Evolutionary conservation across 2,797 vertebrate species (phyloP).

Genomic region (Phylloscopus collybita): DNA sequence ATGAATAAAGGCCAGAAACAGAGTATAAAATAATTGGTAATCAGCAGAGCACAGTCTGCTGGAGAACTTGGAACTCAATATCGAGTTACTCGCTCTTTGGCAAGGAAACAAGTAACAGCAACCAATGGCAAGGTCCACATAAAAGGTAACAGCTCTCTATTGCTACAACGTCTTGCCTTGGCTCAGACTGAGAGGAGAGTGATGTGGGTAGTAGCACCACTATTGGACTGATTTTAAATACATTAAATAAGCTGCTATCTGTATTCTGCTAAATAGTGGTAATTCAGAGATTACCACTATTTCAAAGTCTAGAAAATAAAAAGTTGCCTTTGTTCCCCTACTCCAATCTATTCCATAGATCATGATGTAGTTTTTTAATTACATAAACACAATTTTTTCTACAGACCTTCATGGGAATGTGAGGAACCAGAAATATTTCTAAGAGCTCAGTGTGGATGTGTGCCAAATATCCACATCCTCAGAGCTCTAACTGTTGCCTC

Average conservation of each 20-base stretch:
- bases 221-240: not conserved
- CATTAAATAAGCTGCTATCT: not conserved
- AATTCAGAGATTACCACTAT: not conserved
- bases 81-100: not conserved
- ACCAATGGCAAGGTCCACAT: not conserved
- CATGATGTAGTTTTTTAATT: not conserved
- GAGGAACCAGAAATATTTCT: not conserved
- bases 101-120: conserved; percentile 12
- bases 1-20: not conserved
- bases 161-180: not conserved
- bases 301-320: not conserved
- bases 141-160: not conserved
- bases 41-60: not conserved
- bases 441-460: not conserved
- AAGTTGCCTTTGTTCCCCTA: not conserved
- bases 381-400: not conserved
- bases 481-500: not conserved
- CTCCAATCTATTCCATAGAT: not conserved
- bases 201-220: not conserved
- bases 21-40: conserved; percentile 6
- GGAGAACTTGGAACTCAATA: not conserved
- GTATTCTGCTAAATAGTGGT: not conserved
- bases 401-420: not conserved
- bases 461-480: not conserved
- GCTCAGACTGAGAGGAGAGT: not conserved